Evolutionary conservation across 2,797 vertebrate species (phyloP).

Genomic region (Anniella stebbinsi): DNA sequence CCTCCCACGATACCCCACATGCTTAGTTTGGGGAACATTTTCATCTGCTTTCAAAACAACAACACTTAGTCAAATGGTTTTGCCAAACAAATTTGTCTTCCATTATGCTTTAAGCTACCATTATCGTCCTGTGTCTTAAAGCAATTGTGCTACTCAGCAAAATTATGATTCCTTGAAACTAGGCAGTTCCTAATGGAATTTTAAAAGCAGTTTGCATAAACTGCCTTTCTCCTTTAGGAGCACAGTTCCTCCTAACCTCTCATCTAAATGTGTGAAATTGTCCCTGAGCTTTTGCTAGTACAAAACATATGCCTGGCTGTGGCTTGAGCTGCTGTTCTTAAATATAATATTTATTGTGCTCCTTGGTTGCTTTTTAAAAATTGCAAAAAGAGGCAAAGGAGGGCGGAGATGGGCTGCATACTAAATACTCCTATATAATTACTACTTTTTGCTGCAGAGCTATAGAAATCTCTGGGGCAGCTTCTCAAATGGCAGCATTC

Average conservation of each 20-base stretch:
- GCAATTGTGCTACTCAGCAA: constrained; percentile 59
- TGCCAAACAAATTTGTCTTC: neutral
- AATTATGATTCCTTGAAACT: constrained; percentile 68
- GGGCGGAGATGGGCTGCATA: constrained; percentile 40
- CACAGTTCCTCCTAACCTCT: constrained; percentile 55
- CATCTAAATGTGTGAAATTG: constrained; percentile 52
- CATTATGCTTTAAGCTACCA: constrained; percentile 58
- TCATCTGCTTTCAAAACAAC: neutral
- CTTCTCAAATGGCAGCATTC: constrained; percentile 50
- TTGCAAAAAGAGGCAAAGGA: neutral
- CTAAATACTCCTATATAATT: constrained; percentile 62
- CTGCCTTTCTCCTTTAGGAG: neutral
- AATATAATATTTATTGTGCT: constrained; percentile 65
- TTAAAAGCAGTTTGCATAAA: constrained; percentile 47
- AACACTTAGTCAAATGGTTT: neutral
- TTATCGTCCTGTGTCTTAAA: constrained; percentile 61
- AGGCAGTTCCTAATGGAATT: constrained; percentile 64
- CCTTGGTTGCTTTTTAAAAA: constrained; percentile 51
- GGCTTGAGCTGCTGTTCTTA: constrained; percentile 59
- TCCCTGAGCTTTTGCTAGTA: constrained; percentile 49
- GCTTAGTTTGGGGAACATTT: neutral
- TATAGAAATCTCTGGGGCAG: constrained; percentile 52
- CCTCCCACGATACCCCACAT: neutral
- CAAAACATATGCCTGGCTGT: constrained; percentile 57
- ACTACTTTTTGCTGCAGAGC: constrained; percentile 53